A percentile compares a stretch with the other conserved stretches of the same genome.
These are phyloP conservation scores for Rhombomys opimus DNA, from an alignment of 2,113 vertebrate genomes.

Conservation along the genomic window DNA sequence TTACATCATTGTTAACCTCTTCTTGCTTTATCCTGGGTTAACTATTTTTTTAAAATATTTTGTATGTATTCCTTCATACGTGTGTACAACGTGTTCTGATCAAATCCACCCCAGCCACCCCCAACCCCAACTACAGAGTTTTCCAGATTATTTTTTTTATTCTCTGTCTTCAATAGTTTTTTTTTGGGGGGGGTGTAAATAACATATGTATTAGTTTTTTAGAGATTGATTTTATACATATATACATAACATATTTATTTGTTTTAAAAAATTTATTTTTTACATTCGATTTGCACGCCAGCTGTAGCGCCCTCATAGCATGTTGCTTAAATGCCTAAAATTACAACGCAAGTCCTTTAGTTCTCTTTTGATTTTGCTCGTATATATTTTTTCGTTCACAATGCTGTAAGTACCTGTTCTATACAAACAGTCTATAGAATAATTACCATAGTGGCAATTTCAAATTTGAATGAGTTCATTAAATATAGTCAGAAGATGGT, in stretches of 20 bases:
- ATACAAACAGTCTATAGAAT: background rate
- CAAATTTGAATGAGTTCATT: background rate
- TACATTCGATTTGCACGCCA: too few species aligned
- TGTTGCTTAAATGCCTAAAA: background rate
- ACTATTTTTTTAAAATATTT: background rate
- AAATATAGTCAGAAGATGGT: background rate
- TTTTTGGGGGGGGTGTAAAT: background rate
- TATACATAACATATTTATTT: background rate
- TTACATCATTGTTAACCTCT: background rate
- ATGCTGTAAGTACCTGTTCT: background rate
- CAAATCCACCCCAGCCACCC: background rate
- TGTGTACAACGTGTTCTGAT: background rate
- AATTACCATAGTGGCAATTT: background rate
- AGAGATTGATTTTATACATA: background rate
- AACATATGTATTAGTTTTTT: background rate
- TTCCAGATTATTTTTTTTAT: background rate
- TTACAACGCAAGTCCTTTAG: background rate
- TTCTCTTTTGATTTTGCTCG: background rate
- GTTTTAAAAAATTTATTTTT: too few species aligned
- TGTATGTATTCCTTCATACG: background rate
- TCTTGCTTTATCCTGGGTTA: background rate
- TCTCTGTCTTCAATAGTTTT: background rate
- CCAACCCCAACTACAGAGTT: background rate
- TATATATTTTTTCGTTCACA: background rate
- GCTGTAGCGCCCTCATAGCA: too few species aligned